Evolutionary conservation across 2,113 vertebrate species (phyloP).

Genomic region (Australoheros scitulus): DNA sequence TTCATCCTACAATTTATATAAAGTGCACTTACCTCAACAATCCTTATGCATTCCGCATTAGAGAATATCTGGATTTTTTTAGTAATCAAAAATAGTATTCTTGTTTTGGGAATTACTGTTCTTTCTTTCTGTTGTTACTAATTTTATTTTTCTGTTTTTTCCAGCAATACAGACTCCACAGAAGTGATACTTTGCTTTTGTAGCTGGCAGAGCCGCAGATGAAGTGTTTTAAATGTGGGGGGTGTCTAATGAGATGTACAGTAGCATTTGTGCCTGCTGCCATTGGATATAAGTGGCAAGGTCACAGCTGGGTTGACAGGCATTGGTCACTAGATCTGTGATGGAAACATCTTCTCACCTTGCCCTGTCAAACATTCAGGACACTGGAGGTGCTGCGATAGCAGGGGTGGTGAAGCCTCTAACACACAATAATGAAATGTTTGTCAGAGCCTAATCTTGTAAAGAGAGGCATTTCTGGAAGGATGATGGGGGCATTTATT

Average conservation of each 20-base stretch:
- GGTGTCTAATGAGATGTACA: conserved; percentile 28
- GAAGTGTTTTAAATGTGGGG: conserved; percentile 71
- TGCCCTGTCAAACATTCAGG: conserved; percentile 13
- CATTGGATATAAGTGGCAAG: conserved; percentile 70
- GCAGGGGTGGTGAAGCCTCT: conserved; percentile 16
- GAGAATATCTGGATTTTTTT: not conserved
- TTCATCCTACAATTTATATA: not conserved
- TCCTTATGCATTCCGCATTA: not conserved
- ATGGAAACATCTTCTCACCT: conserved; percentile 41
- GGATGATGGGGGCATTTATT: conserved; percentile 74
- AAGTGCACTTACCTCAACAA: conserved; percentile 45
- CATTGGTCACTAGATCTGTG: conserved; percentile 69
- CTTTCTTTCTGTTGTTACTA: not conserved
- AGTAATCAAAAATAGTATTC: not conserved
- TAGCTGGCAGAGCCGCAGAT: not conserved
- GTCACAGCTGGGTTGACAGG: conserved; percentile 72
- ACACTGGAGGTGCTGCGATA: conserved; percentile 9
- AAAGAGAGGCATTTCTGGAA: conserved; percentile 73
- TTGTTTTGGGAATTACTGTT: not conserved
- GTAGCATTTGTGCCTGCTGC: conserved; percentile 70
- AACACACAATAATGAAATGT: conserved; percentile 63
- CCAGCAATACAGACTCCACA: conserved; percentile 19
- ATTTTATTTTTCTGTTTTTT: not conserved
- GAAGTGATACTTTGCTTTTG: conserved; percentile 27
- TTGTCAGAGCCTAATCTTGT: conserved; percentile 81